Evolutionary conservation across 2,113 vertebrate genomes (phyloP).

Genomic region (Halichoerus grypus): DNA sequence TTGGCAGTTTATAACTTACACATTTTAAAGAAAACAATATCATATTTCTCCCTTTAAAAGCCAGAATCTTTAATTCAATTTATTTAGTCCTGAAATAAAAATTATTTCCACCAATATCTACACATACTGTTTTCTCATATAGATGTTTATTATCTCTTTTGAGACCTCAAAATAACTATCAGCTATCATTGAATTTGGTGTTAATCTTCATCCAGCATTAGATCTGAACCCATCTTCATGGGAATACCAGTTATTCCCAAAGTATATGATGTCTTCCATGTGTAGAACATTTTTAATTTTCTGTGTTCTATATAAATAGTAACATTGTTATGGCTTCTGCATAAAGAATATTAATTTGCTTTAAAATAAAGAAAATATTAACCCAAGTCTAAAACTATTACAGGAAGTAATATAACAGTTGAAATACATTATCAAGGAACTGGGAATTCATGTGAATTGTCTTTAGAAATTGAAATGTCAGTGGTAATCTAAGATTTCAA

Average conservation of each 20-base stretch:
- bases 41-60: background rate
- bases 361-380: slow-evolving; percentile 47
- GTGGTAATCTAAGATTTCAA: slow-evolving; percentile 23
- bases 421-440: background rate
- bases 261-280: background rate
- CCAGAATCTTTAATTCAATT: background rate
- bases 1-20: background rate
- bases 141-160: background rate
- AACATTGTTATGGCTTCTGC: background rate
- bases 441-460: background rate
- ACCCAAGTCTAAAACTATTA: background rate
- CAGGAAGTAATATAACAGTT: background rate
- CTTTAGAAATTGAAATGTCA: background rate
- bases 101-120: background rate
- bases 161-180: background rate
- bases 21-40: background rate
- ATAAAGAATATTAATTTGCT: background rate
- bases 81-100: slow-evolving; percentile 56
- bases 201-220: background rate
- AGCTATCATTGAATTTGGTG: background rate
- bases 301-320: background rate
- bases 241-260: background rate
- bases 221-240: background rate
- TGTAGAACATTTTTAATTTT: background rate
- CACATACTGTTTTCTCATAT: background rate